A percentile compares a stretch with the other conserved stretches of the same genome.
Evolutionary conservation across 1,140 invertebrate genomes (phyloP).

Genomic region (Mactra quadrangularis): DNA sequence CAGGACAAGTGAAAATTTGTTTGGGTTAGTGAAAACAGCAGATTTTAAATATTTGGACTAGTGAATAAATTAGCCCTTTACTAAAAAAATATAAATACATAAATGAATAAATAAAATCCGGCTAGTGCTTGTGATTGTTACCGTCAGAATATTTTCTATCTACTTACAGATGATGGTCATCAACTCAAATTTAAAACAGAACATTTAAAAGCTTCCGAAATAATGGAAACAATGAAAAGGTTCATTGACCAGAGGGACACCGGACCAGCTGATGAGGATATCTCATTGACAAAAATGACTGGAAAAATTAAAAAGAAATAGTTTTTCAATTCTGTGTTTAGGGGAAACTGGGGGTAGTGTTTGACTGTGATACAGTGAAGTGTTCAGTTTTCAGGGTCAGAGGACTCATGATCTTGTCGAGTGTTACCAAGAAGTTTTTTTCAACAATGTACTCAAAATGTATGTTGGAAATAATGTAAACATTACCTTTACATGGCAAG

Average conservation of each 20-base stretch:
- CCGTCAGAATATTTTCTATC: neutral
- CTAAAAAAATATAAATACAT: neutral
- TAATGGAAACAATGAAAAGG: conserved; percentile 12
- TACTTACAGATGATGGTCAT: conserved; percentile 52
- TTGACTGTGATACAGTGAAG: neutral
- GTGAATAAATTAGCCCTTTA: neutral
- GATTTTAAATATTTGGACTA: neutral
- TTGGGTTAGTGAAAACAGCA: too few species aligned
- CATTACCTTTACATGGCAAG: too few species aligned
- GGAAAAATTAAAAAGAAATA: conserved; percentile 43
- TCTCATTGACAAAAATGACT: conserved; percentile 46
- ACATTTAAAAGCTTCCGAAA: conserved; percentile 40
- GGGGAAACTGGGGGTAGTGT: neutral
- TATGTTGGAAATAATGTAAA: too few species aligned
- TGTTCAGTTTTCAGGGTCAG: neutral
- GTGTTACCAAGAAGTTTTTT: too few species aligned
- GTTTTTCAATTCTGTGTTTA: neutral
- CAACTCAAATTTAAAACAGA: conserved; percentile 51
- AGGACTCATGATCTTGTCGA: too few species aligned
- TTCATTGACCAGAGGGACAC: conserved; percentile 39
- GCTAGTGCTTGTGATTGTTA: neutral
- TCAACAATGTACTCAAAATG: too few species aligned
- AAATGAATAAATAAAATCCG: neutral
- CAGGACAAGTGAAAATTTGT: too few species aligned
- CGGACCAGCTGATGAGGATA: conserved; percentile 13